Percentiles rank a stretch among this genome's conserved stretches.
phyloP scores from a whole-genome alignment of 1,140 invertebrate genomes.

The Drosophila novamexicana region DNA sequence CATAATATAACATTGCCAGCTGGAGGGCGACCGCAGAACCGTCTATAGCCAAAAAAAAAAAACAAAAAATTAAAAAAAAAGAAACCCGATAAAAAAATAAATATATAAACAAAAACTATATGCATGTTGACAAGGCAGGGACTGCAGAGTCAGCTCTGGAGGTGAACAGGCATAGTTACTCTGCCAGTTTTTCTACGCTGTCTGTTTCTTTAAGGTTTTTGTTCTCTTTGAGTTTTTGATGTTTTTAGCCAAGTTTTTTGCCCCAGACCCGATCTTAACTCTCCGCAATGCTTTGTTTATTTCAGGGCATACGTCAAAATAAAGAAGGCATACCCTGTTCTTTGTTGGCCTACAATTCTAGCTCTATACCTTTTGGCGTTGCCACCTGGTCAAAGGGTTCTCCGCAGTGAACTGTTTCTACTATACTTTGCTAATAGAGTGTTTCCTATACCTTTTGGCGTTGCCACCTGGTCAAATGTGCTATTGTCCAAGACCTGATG shows the following conservation, averaged over 20 bases:
- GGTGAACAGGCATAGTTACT: slow-evolving; percentile 29
- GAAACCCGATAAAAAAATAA: background rate
- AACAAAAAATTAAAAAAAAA: no score
- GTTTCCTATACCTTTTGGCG: background rate
- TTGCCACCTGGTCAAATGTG: no score
- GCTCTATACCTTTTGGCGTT: background rate
- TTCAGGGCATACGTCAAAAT: background rate
- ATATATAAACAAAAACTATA: slow-evolving; percentile 14
- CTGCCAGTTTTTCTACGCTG: slow-evolving; percentile 16
- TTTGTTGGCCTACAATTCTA: no score
- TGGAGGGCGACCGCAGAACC: slow-evolving; percentile 2
- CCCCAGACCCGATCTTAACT: slow-evolving; percentile 5
- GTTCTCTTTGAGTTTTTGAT: background rate
- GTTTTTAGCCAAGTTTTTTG: slow-evolving; percentile 1
- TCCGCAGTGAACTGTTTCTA: no score
- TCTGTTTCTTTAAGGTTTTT: slow-evolving; percentile 15
- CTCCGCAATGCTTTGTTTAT: background rate
- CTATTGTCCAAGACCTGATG: no score
- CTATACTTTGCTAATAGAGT: no score
- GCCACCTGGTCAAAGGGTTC: no score
- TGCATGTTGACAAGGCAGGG: background rate
- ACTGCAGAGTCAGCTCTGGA: background rate
- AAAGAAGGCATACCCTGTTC: background rate
- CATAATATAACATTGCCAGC: slow-evolving; percentile 24
- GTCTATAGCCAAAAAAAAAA: background rate